Percentiles rank a stretch among this genome's conserved stretches.
These are phyloP conservation scores for Lissocephala sabroskyi DNA, from an alignment of 2,888 invertebrate genomes.

Conservation along the genomic window DNA sequence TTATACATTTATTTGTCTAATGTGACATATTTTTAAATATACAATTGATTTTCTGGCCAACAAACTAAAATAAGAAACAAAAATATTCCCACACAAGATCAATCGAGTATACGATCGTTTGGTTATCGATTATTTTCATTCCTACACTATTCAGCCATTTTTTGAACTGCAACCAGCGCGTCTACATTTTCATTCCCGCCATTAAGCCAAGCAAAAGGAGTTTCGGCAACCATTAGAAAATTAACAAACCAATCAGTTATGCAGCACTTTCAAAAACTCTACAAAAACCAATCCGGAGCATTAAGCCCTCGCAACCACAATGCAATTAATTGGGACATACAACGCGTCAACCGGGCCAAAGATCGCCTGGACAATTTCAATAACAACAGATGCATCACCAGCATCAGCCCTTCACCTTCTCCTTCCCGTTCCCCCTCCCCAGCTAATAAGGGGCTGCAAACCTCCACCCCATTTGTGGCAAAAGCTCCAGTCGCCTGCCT, in stretches of 20 bases:
- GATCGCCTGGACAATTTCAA: constrained; percentile 41
- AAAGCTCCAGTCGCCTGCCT: background rate
- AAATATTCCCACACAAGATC: no score
- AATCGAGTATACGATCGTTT: no score
- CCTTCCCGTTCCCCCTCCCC: no score
- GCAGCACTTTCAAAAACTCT: constrained; percentile 26
- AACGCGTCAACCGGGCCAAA: constrained; percentile 36
- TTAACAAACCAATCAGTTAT: constrained; percentile 1
- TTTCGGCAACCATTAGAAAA: background rate
- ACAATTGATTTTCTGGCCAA: no score
- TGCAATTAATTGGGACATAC: constrained; percentile 35
- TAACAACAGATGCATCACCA: constrained; percentile 39
- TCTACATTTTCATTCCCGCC: no score
- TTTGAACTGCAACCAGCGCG: background rate
- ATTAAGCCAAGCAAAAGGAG: background rate
- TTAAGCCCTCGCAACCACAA: constrained; percentile 32
- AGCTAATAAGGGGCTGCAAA: no score
- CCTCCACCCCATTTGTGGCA: no score
- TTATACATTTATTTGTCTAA: no score
- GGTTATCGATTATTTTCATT: no score
- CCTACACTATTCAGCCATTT: no score
- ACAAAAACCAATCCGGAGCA: constrained; percentile 22
- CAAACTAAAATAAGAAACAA: no score
- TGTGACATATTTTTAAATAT: no score
- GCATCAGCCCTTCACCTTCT: constrained; percentile 36